A percentile compares a stretch with the other conserved stretches of the same genome.
Conservation (phyloP, 2,888 invertebrate species). For the Euproctis similis region DNA sequence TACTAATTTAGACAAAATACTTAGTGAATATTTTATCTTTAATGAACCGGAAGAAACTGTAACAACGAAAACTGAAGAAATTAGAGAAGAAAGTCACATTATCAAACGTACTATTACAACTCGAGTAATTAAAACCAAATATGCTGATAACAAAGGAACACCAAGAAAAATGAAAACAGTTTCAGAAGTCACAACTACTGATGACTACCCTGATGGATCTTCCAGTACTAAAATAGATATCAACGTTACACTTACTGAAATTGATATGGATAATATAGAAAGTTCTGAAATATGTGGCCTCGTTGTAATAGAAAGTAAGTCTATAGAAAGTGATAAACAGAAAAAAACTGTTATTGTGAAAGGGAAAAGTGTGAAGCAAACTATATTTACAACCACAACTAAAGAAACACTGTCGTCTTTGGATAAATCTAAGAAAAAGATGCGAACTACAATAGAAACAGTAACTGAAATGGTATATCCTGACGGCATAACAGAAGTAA, state of each 20-base stretch:
- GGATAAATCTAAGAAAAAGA: conserved; percentile 49
- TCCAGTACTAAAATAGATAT: conserved; percentile 56
- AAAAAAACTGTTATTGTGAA: conserved; percentile 44
- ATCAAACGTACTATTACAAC: conserved; percentile 54
- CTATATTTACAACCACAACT: conserved; percentile 52
- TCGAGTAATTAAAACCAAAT: conserved; percentile 48
- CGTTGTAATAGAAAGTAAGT: conserved; percentile 42
- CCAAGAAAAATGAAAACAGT: conserved; percentile 56
- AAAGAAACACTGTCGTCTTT: conserved; percentile 48
- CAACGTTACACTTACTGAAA: conserved; percentile 51
- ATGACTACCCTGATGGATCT: conserved; percentile 65
- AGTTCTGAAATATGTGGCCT: conserved; percentile 45
- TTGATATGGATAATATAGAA: conserved; percentile 37
- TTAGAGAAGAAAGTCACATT: conserved; percentile 34
- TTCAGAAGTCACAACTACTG: conserved; percentile 52
- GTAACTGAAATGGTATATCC: conserved; percentile 53
- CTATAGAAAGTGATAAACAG: conserved; percentile 42
- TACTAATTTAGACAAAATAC: conserved; percentile 48
- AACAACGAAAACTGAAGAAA: conserved; percentile 49
- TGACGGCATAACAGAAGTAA: conserved; percentile 56
- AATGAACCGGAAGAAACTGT: conserved; percentile 55
- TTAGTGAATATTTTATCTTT: conserved; percentile 33
- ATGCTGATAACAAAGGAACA: conserved; percentile 40
- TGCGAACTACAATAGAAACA: conserved; percentile 56
- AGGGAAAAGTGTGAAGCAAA: conserved; percentile 49